phyloP scores from a whole-genome alignment of 2,113 vertebrate genomes.

The Indicator indicator region DNA sequence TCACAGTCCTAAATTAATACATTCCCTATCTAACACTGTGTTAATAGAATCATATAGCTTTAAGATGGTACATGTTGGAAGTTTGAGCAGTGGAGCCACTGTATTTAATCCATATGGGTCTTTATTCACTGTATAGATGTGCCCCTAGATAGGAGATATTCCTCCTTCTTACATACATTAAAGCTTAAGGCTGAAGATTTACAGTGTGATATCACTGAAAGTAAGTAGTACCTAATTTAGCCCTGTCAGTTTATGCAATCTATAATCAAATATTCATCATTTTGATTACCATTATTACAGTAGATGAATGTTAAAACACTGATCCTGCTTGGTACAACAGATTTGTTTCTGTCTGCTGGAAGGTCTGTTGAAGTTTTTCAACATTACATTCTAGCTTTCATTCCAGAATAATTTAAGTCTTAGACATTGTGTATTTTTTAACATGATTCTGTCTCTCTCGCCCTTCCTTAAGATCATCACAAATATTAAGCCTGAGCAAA shows the following conservation, averaged over 20 bases:
- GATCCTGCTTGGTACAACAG: not conserved
- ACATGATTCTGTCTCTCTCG: not conserved
- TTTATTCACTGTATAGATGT: not conserved
- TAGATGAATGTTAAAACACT: not conserved
- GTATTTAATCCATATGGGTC: not conserved
- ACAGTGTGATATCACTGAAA: not conserved
- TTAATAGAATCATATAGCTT: not conserved
- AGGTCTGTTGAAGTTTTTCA: not conserved
- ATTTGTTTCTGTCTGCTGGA: not conserved
- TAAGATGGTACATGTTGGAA: not conserved
- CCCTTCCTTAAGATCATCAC: not conserved
- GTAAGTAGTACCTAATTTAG: not conserved
- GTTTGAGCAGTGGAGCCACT: not conserved
- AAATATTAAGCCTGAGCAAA: not conserved
- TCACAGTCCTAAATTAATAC: not conserved
- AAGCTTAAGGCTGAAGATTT: not conserved
- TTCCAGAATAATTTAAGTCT: not conserved
- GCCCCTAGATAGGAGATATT: not conserved
- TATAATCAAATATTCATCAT: not conserved
- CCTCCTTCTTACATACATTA: not conserved
- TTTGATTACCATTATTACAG: not conserved
- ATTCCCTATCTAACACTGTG: not conserved
- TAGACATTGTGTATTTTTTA: not conserved
- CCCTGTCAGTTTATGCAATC: not conserved
- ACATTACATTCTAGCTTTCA: not conserved